These are phyloP conservation scores for Euzophera pinguis DNA, from an alignment of 2,888 invertebrate genomes.

Conservation along the genomic window DNA sequence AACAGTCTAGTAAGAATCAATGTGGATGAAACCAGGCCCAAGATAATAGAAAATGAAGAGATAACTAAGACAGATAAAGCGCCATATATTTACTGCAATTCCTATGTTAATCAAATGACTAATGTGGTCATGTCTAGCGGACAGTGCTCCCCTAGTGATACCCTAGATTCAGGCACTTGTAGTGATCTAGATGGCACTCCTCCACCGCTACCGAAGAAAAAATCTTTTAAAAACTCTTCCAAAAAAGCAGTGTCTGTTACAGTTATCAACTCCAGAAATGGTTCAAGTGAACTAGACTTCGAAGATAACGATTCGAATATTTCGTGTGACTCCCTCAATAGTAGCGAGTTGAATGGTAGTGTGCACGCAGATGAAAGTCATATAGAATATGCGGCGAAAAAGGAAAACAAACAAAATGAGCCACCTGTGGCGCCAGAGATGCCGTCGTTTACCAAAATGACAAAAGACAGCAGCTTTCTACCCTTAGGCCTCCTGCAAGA, in stretches of 20 bases:
- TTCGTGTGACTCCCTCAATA: slow-evolving; percentile 90
- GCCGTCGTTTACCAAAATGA: slow-evolving; percentile 50
- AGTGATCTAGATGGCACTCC: slow-evolving; percentile 90
- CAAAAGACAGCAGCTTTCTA: slow-evolving; percentile 74
- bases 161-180: slow-evolving; percentile 91
- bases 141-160: slow-evolving; percentile 90
- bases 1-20: slow-evolving; percentile 81
- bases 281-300: slow-evolving; percentile 82
- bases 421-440: slow-evolving; percentile 57
- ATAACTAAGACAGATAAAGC: slow-evolving; percentile 60
- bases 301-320: slow-evolving; percentile 88
- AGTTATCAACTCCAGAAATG: slow-evolving; percentile 75
- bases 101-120: slow-evolving; percentile 74
- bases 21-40: slow-evolving; percentile 67
- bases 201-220: slow-evolving; percentile 84
- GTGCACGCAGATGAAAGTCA: slow-evolving; percentile 73
- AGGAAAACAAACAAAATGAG: slow-evolving; percentile 55
- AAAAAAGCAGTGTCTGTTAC: slow-evolving; percentile 79
- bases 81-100: slow-evolving; percentile 82
- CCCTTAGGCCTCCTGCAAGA: slow-evolving; percentile 84
- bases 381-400: slow-evolving; percentile 57
- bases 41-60: slow-evolving; percentile 76
- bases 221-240: slow-evolving; percentile 72
- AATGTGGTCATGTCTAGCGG: slow-evolving; percentile 86
- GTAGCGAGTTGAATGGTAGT: slow-evolving; percentile 82